phyloP scores from a whole-genome alignment of 2,113 vertebrate species.

The Ameiurus melas region DNA sequence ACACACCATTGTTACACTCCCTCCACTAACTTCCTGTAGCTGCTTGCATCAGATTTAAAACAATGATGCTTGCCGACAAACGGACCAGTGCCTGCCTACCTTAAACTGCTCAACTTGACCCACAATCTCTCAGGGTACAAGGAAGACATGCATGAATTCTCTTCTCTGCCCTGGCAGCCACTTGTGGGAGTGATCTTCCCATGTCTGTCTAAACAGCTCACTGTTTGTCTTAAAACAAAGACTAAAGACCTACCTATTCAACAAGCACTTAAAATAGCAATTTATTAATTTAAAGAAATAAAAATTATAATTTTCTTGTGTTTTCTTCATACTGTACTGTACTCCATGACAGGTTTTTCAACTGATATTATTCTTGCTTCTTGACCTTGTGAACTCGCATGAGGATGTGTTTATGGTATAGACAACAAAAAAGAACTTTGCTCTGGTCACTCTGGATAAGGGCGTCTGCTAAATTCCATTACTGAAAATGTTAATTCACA shows the following conservation, averaged over 20 bases:
- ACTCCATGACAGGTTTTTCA: neutral
- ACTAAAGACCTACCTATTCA: neutral
- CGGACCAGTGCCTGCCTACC: neutral
- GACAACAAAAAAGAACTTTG: neutral
- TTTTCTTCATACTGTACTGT: neutral
- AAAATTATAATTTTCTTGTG: neutral
- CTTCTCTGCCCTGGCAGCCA: neutral
- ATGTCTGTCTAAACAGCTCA: neutral
- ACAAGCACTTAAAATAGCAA: neutral
- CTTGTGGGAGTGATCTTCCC: neutral
- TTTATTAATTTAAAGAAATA: neutral
- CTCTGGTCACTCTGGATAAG: neutral
- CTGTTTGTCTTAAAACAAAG: neutral
- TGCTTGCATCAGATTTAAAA: too few relatives aligned
- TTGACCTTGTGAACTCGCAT: neutral
- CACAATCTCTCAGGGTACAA: too few relatives aligned
- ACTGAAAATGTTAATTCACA: neutral
- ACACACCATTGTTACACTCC: too few relatives aligned
- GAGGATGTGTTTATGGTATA: neutral
- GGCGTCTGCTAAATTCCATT: neutral
- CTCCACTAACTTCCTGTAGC: neutral
- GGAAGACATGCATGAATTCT: neutral
- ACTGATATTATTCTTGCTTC: neutral
- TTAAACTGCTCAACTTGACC: neutral
- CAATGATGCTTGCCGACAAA: neutral